Base-by-base conservation (phyloP, 2,797 vertebrate species). In the Jordanella pulchra region DNA sequence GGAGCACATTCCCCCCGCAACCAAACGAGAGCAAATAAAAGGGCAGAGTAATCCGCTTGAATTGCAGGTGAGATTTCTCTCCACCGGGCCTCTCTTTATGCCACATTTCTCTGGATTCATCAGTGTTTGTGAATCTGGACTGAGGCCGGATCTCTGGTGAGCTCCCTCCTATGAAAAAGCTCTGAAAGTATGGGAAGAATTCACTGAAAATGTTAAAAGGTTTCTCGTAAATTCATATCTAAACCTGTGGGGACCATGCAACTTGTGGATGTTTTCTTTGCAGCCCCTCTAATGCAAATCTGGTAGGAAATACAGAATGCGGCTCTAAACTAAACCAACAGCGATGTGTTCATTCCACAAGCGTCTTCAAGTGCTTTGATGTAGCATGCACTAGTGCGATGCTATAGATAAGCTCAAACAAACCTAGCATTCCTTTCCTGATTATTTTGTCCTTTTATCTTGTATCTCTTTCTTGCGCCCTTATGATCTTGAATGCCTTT, bases 1-100 rank as follows among this genome's bases (percentile, higher is more conserved):
- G 87, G 89, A 93, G 91, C 89, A 83, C 89, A 86, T 93, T 94
- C 90, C 90, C 91, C 86, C 89, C 83, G 83, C 93, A 93, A 91
- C 93, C 91, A 94, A 93, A 95, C 92, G 86, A 93, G 93, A 91
- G 86, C 82, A 89, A 90, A 93, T 91, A 93, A 94, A 94, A 94
- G 89, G 90, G 89, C 89, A 92, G 83, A 91, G 89, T 90, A 94
- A 92, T 93, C 90, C 75, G 87, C 87, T 80, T 95, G 92, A 95
- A 94, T 92, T 85, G 73, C 87, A 84, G 87, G 87, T 89, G 83
- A 93, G 90, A 86, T 89, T 86, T 87, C 89, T 93, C 92, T 93
- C 89, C 85, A 84, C 80, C 82, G 75, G 75, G 87, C 81, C 80
- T 90, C 86, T 89, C 88, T 88, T 78, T 85, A 85, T 61, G 28